A percentile compares a stretch with the other conserved stretches of the same genome.
phyloP scores from a whole-genome alignment of 2,888 invertebrate species.

The Chloroclysta siterata region DNA sequence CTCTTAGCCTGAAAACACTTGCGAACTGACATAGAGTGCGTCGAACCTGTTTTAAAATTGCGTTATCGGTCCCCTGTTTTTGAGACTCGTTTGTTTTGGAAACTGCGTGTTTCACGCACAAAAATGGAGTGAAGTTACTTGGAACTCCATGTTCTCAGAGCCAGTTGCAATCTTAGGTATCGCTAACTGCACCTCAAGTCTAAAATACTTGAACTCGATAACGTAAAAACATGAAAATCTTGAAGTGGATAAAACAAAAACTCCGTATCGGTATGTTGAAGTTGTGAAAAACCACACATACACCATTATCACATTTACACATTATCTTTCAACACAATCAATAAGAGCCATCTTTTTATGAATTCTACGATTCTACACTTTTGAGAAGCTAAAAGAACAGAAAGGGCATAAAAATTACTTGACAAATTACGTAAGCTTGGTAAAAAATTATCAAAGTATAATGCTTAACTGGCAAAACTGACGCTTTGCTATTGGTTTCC shows the following conservation, averaged over 20 bases:
- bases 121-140: background rate
- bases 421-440: slow-evolving; percentile 16
- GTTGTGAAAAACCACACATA: slow-evolving; percentile 8
- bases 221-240: background rate
- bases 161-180: background rate
- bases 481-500: slow-evolving; percentile 29
- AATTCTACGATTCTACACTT: slow-evolving; percentile 11
- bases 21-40: too few relatives aligned
- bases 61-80: too few relatives aligned
- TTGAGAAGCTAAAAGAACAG: slow-evolving; percentile 14
- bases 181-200: background rate
- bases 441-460: slow-evolving; percentile 13
- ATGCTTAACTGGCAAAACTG: slow-evolving; percentile 25
- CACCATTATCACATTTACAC: background rate
- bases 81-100: background rate
- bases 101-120: background rate
- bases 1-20: too few relatives aligned
- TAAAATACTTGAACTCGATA: slow-evolving; percentile 14
- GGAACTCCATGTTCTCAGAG: background rate
- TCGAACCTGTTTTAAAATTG: too few relatives aligned
- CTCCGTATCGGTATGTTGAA: background rate
- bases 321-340: slow-evolving; percentile 15
- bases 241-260: slow-evolving; percentile 9
- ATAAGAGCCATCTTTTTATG: slow-evolving; percentile 3
- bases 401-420: slow-evolving; percentile 11